Base-by-base conservation (phyloP, 2,113 vertebrate species). In the Oriolus oriolus region DNA sequence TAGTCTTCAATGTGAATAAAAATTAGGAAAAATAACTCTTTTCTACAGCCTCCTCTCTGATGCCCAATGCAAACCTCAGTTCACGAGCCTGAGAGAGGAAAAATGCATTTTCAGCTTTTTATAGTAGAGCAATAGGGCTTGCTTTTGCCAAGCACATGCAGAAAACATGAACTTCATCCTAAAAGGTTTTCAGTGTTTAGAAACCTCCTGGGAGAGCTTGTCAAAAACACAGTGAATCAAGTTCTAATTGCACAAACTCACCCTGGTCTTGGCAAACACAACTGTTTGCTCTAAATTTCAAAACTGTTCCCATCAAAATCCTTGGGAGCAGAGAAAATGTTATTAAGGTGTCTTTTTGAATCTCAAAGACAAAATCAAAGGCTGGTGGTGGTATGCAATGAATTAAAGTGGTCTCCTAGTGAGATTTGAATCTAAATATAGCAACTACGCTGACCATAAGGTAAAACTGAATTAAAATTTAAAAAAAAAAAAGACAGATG, bases 81-180 rank as follows among this genome's bases (percentile, higher is more conserved):
- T 95, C 64, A 49, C 52, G 50, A 82, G 44, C 27, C 31, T 47
- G 56, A 87, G 57, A 85, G 66, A 92, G 45, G 61, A 82, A 93
- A 97, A 97, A 95, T 77, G 76, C 95, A 95, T 86, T 94, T 97
- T 97, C 95, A 97, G 94, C 90, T 94, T 60, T 97, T 96, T 78
- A 79, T 84, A 77, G 53, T 41, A 33, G 2, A 42, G 78, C 44
- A 66, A 93, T 95, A 68, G 75, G 97, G 89, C 83, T 59, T 95
- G n/a, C 65, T 63, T 92, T 73, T 92, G 92, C 73, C 90, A 95
- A 83, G 45, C 37, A 41, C 73, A 82, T 81, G 50, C 68, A 84
- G 79, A 93, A 95, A 97, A 95, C 47, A 94, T 86, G 74, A 94
- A 77, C 50, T 54, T 96, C 82, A 92, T 87, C 88, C 81, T 94